Evolutionary conservation across 2,888 invertebrate genomes (phyloP), one percentile per base, ranked within the genome.

Genomic region (Tetheella fluctuosa): DNA sequence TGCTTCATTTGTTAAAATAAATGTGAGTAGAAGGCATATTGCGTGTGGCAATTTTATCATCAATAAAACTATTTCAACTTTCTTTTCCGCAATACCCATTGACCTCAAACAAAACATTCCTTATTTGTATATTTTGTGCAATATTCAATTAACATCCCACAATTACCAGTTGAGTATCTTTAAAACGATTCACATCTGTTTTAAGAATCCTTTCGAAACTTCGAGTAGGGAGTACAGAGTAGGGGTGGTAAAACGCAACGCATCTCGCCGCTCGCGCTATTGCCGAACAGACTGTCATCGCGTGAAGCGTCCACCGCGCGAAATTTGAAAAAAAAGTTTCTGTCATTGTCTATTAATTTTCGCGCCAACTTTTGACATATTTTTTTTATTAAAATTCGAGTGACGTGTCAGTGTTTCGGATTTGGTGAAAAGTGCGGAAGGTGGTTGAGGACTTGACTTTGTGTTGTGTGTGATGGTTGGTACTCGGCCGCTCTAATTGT

Each of bases 211-310:
- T 93, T 92, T 91, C 91, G 88, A 91, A 92, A 92, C 76, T 68
- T 65, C 74, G 74, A 88, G 90, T 82, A 87, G 89, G 90, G 88
- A 76, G 77, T 69, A 59, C 72, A 80, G 86, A 89, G 92, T 86
- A 91, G 93, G 92, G 90, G 89, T 86, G 90, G 91, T 92, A 91
- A 92, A 93, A 93, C 88, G 74, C 77, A 81, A 81, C 79, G 84
- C 77, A 85, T 77, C 67, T 74, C 79, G 82, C 81, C 80, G 83
- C 81, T 67, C 84, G 83, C 85, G 83, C 77, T 89, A 93, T 84
- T 90, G 79, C 79, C 79, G 80, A 73, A 67, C 72, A 74, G 81
- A 80, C 87, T 79, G 81, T 80, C 81, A 86, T 74, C 82, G 88
- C 80, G 86, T 76, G 83, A 81, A 81, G 82, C 80, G 83, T 81